Conservation (phyloP, 2,888 invertebrate species). For the Andricus quercusramuli region DNA sequence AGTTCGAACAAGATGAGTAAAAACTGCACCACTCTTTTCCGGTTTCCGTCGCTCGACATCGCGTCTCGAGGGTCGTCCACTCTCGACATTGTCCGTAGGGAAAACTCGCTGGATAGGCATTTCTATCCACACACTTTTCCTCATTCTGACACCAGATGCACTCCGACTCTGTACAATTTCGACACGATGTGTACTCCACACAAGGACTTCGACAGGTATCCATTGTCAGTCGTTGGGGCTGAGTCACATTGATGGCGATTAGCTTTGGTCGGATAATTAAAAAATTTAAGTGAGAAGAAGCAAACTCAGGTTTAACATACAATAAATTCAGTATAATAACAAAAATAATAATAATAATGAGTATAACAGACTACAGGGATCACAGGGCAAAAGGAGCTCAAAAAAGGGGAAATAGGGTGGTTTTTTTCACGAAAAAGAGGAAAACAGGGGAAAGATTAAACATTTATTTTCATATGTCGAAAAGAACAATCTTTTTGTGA, state of each 20-base stretch:
- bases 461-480: no score
- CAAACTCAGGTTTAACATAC: conserved; percentile 22
- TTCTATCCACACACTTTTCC: conserved; percentile 95
- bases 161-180: conserved; percentile 94
- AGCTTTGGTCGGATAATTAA: conserved; percentile 53
- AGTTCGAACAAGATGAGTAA: conserved; percentile 88
- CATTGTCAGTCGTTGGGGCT: conserved; percentile 72
- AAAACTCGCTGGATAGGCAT: conserved; percentile 97
- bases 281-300: conserved; percentile 3
- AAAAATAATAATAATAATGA: background rate
- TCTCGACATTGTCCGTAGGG: conserved; percentile 98
- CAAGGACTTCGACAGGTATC: conserved; percentile 88
- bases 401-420: no score
- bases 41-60: conserved; percentile 72
- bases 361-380: no score
- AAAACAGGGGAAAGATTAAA: no score
- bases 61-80: conserved; percentile 90
- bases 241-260: conserved; percentile 65
- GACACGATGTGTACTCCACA: conserved; percentile 89
- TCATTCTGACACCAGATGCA: conserved; percentile 99
- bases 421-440: no score
- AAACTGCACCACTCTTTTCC: conserved; percentile 85
- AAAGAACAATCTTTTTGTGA: no score
- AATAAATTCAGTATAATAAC: conserved; percentile 20
- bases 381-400: no score